phyloP scores from a whole-genome alignment of 2,888 invertebrate species.

The Ormyrus pomaceus region DNA sequence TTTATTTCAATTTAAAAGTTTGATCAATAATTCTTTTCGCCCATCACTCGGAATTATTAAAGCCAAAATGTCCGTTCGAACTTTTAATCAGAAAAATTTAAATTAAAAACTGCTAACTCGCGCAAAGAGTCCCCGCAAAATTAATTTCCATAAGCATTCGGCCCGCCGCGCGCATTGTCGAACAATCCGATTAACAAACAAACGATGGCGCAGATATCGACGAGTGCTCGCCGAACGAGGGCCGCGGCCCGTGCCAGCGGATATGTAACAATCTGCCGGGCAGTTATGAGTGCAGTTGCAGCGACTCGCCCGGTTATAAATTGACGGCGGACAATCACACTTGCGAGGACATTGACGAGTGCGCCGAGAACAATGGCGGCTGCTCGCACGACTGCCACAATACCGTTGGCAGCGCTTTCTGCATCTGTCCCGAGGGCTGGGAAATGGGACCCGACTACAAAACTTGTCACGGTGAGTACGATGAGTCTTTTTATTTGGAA shows the following conservation, averaged over 20 bases:
- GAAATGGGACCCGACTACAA: conserved; percentile 67
- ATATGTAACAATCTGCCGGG: conserved; percentile 79
- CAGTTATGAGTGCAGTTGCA: conserved; percentile 79
- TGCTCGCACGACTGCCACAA: conserved; percentile 81
- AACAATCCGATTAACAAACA: conserved; percentile 13
- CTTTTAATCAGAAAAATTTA: too few relatives aligned
- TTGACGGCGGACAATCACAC: conserved; percentile 78
- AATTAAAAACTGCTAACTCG: too few relatives aligned
- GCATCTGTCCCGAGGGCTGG: conserved; percentile 71
- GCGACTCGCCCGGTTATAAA: conserved; percentile 78
- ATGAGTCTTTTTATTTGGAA: not conserved
- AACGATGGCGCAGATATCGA: conserved; percentile 77
- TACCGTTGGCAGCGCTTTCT: conserved; percentile 76
- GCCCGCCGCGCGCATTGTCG: not conserved
- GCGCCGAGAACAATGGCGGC: conserved; percentile 77
- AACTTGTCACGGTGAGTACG: conserved; percentile 67
- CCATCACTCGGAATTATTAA: too few relatives aligned
- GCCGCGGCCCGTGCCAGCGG: conserved; percentile 82
- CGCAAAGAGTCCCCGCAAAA: too few relatives aligned
- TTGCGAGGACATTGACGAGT: conserved; percentile 79
- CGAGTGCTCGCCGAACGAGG: conserved; percentile 81
- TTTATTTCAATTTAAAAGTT: too few relatives aligned
- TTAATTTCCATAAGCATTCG: not conserved
- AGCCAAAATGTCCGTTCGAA: too few relatives aligned
- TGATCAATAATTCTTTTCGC: too few relatives aligned